A percentile compares a stretch with the other conserved stretches of the same genome.
Conservation (phyloP, 2,888 invertebrate genomes). For the Glyphotaelius pellucidus region DNA sequence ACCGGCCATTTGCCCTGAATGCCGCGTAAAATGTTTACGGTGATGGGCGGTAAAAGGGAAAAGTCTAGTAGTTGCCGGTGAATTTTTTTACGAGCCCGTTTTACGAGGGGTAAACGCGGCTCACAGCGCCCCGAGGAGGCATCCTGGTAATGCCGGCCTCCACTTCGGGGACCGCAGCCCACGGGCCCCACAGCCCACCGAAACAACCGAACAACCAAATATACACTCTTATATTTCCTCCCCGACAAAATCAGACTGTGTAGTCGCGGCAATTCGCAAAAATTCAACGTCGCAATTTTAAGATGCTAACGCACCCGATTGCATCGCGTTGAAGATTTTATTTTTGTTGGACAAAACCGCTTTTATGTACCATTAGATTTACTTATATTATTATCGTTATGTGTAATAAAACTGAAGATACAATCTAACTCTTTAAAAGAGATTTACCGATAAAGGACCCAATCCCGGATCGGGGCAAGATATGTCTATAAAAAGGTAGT, state of each 20-base stretch:
- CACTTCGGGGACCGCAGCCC: constrained; percentile 29
- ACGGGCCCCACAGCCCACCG: not conserved
- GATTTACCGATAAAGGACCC: not conserved
- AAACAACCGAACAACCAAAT: not conserved
- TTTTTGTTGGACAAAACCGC: not conserved
- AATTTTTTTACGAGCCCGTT: constrained; percentile 63
- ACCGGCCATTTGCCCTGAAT: constrained; percentile 39
- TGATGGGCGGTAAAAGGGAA: constrained; percentile 65
- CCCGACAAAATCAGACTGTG: not conserved
- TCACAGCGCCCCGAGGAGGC: constrained; percentile 60
- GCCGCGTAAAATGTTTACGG: constrained; percentile 64
- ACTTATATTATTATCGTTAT: not conserved
- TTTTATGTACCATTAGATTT: not conserved
- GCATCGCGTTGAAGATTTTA: not conserved
- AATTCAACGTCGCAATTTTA: not conserved
- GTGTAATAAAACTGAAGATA: not conserved
- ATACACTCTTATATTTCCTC: not conserved
- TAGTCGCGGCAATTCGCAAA: not conserved
- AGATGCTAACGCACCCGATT: not conserved
- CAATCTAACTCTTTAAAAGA: not conserved
- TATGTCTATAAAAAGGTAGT: constrained; percentile 28
- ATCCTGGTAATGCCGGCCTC: constrained; percentile 43
- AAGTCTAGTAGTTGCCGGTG: constrained; percentile 53
- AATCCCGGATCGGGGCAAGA: constrained; percentile 11
- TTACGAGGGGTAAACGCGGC: constrained; percentile 65